Evolutionary conservation across 2,888 invertebrate genomes (phyloP).

Genomic region (Dichetophora obliterata): DNA sequence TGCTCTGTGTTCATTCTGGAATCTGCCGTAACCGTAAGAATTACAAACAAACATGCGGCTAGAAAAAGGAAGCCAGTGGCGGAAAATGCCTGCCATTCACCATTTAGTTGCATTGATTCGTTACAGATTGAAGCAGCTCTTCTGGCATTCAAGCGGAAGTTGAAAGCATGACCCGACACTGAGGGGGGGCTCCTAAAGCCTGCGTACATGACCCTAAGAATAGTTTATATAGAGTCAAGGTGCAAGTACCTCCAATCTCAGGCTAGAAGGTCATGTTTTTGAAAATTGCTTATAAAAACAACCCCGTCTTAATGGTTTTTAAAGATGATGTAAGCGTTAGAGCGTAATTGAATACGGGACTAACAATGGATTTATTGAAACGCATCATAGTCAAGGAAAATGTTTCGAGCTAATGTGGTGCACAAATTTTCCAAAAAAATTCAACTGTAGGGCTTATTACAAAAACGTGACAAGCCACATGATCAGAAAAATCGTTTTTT

Average conservation of each 20-base stretch:
- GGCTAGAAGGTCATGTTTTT: neutral
- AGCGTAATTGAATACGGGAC: neutral
- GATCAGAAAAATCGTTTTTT: too few relatives aligned
- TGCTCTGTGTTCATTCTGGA: neutral
- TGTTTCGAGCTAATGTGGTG: too few relatives aligned
- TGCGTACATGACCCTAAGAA: slow-evolving; percentile 34
- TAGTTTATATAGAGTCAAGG: slow-evolving; percentile 25
- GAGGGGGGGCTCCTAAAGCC: slow-evolving; percentile 4
- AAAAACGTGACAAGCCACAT: too few relatives aligned
- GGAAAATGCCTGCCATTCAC: neutral
- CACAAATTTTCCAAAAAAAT: too few relatives aligned
- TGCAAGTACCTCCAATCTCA: neutral
- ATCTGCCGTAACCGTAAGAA: slow-evolving; percentile 29
- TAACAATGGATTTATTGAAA: neutral
- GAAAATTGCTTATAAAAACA: neutral
- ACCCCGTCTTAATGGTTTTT: neutral
- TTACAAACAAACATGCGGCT: slow-evolving; percentile 18
- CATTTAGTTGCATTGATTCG: slow-evolving; percentile 33
- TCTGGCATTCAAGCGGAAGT: neutral
- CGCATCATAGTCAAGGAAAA: too few relatives aligned
- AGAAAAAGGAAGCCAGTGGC: neutral
- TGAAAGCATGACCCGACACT: neutral
- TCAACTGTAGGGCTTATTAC: too few relatives aligned
- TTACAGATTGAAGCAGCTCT: neutral
- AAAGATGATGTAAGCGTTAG: neutral